These are phyloP conservation scores for Aurelia aurita DNA, from an alignment of 30 jellyfish, hydroid and myxozoan species.

Conservation along the genomic window DNA sequence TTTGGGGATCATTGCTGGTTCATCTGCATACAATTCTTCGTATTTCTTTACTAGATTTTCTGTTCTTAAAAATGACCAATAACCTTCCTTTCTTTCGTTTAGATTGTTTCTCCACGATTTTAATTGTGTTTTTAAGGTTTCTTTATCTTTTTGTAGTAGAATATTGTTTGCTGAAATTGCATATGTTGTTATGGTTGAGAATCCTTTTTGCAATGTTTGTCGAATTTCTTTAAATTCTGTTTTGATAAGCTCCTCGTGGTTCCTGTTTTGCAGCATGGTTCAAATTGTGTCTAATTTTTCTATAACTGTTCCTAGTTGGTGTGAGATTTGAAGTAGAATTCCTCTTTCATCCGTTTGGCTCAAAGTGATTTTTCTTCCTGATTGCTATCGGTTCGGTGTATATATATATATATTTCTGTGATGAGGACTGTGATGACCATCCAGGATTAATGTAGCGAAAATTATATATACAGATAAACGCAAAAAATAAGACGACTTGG, in stretches of 20 bases:
- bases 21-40: conserved; percentile 6
- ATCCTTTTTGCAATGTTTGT: conserved; percentile 2
- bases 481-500: too few species aligned
- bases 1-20: neutral
- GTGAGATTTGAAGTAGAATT: too few species aligned
- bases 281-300: too few species aligned
- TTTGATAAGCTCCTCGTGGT: conserved; percentile 6
- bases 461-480: too few species aligned
- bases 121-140: neutral
- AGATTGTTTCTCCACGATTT: conserved; percentile 5
- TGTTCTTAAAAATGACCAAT: conserved; percentile 9
- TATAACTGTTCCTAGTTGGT: too few species aligned
- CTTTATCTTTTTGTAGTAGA: conserved; percentile 3
- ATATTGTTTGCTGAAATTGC: conserved; percentile 19
- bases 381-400: too few species aligned
- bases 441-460: too few species aligned
- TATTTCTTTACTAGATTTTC: neutral
- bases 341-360: too few species aligned
- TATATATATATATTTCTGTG: too few species aligned
- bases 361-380: too few species aligned
- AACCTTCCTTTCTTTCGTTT: conserved; percentile 3
- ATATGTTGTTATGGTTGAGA: neutral
- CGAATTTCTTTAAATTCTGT: conserved; percentile 3
- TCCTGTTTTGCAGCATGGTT: too few species aligned
- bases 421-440: too few species aligned